phyloP scores from a whole-genome alignment of 1,140 invertebrate species.

The Papilio helenus region DNA sequence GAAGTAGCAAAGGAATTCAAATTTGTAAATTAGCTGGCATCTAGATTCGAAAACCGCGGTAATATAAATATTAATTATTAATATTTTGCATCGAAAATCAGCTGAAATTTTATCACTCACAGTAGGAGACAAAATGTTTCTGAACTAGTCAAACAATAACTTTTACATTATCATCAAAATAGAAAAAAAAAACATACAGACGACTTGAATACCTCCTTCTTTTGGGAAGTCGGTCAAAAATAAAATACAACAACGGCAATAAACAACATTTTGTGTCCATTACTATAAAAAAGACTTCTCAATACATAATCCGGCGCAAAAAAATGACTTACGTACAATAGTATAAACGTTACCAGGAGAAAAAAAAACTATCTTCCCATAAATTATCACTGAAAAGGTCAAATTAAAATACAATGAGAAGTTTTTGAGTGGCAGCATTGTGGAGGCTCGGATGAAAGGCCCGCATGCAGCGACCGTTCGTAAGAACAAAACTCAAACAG shows the following conservation, averaged over 20 bases:
- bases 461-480: constrained; percentile 74
- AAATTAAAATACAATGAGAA: constrained; percentile 83
- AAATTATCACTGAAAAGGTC: constrained; percentile 83
- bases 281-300: not conserved
- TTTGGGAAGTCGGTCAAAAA: no score
- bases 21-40: not conserved
- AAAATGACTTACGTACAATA: constrained; percentile 73
- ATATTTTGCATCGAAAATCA: not conserved
- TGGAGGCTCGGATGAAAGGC: constrained; percentile 78
- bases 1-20: not conserved
- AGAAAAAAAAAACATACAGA: no score
- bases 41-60: not conserved
- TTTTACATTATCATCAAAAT: not conserved
- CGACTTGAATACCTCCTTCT: no score
- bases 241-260: not conserved
- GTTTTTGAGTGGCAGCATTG: constrained; percentile 83
- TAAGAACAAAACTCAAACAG: constrained; percentile 82
- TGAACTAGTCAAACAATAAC: not conserved
- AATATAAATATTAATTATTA: not conserved
- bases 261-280: constrained; percentile 1
- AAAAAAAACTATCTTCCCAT: constrained; percentile 76
- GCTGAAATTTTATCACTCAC: not conserved
- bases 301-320: constrained; percentile 62
- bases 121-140: not conserved
- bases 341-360: constrained; percentile 74